Evolutionary conservation across 2,888 invertebrate species (phyloP).

Genomic region (Idaea biselata): DNA sequence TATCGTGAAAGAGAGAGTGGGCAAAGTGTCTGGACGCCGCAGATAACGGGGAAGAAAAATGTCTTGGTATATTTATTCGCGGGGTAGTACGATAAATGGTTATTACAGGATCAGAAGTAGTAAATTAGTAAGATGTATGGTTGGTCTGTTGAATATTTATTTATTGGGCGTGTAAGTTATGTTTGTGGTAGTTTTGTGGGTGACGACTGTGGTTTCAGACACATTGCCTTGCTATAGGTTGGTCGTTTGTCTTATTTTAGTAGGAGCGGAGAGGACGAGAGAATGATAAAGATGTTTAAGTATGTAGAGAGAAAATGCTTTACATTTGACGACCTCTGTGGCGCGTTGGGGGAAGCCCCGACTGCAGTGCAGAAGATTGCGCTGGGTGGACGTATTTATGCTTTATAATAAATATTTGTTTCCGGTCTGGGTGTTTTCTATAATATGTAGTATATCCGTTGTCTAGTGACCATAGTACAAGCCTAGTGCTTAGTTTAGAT

Average conservation of each 20-base stretch:
- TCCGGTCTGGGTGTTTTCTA: too few species aligned
- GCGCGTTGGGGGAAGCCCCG: too few species aligned
- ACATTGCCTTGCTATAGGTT: constrained; percentile 16
- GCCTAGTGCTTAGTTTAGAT: too few species aligned
- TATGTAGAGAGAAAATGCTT: too few species aligned
- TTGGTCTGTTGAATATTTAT: constrained; percentile 72
- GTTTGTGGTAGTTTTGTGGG: constrained; percentile 14
- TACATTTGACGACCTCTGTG: too few species aligned
- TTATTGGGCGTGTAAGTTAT: constrained; percentile 62
- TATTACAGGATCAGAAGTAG: constrained; percentile 71
- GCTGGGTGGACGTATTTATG: too few species aligned
- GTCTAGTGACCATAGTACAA: too few species aligned
- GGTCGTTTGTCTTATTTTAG: constrained; percentile 23
- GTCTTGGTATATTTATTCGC: constrained; percentile 71
- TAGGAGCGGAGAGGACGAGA: background rate
- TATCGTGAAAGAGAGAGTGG: constrained; percentile 38
- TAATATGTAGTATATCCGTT: too few species aligned
- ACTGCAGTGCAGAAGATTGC: too few species aligned
- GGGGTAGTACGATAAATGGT: constrained; percentile 69
- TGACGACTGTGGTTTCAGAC: constrained; percentile 11
- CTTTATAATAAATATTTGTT: constrained; percentile 8
- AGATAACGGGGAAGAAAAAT: constrained; percentile 79
- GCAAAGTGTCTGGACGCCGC: constrained; percentile 57
- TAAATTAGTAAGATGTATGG: constrained; percentile 79
- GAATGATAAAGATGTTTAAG: too few species aligned